Base-by-base conservation (phyloP, 30 jellyfish, hydroid and myxozoan species). In the Pelagia noctiluca region DNA sequence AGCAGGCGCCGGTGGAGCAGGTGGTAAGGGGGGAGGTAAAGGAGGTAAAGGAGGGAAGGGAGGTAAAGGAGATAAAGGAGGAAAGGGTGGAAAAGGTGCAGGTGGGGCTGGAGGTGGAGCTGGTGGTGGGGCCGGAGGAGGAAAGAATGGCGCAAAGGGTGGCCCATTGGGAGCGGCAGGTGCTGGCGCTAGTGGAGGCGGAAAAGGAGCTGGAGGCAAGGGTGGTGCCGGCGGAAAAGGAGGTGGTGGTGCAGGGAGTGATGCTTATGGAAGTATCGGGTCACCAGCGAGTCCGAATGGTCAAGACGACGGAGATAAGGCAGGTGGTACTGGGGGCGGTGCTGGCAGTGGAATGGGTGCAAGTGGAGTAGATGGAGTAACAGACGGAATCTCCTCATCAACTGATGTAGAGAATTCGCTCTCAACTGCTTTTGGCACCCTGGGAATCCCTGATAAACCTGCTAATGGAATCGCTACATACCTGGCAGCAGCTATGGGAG, bases 281-380 rank as follows among this genome's bases (percentile, higher is more conserved):
- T 82, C 92, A 0, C 92, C 92, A 13, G 92, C 92, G 4, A 76
- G 63, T 32, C 80, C 85, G 22, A 70, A 82, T 57, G 92, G 92
- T 18, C 84, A 28, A 31, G 79, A 33, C 34, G 86, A 61, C 35
- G 68, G 53, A 12, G 76, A 70, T 1, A 24, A 37, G 18, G 62
- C 79, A 10, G 91, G 78, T 11, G 91, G 84, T 49, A 86, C 80
- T 24, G 91, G 84, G 11, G 85, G 86, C 1, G 86, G 86, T 22
- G 92, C 86, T 32, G 92, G 92, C 2, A 82, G 92, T 69, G 92
- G 92, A 32, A 82, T 82, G 92, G 92, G 92, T 5, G 92, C 92
- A 38, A 86, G 86, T 23, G 92, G 92, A 0, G 73, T 80, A 23
- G 92, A 82, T 22, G 92, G 92, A 35, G 92, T 82, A 42, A 82